These are phyloP conservation scores for Falco naumanni DNA, from an alignment of 2,797 vertebrate genomes.

Conservation along the genomic window DNA sequence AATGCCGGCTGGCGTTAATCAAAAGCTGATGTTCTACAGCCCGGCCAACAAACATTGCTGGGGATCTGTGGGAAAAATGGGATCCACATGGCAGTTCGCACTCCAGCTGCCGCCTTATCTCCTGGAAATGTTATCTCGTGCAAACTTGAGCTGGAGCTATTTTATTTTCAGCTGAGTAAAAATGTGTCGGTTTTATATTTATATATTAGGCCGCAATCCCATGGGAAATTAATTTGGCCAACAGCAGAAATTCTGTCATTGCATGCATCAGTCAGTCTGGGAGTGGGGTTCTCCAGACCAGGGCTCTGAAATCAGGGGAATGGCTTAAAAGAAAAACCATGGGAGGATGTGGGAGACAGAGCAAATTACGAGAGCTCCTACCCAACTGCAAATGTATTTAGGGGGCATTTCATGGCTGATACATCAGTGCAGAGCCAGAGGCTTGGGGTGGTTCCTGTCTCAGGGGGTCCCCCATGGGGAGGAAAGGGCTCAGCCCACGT, in stretches of 20 bases:
- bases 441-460: accelerated
- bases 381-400: background rate
- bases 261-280: slow-evolving; percentile 40
- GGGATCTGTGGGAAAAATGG: slow-evolving; percentile 50
- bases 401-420: background rate
- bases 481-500: background rate
- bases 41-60: background rate
- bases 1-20: background rate
- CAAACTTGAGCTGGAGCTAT: background rate
- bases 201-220: background rate
- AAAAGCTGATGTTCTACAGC: background rate
- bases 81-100: background rate
- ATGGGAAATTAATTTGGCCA: slow-evolving; percentile 52
- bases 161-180: slow-evolving; percentile 21
- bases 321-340: background rate
- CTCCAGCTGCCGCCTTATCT: slow-evolving; percentile 44
- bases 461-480: background rate
- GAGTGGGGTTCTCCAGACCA: slow-evolving; percentile 45
- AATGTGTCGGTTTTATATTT: slow-evolving; percentile 56
- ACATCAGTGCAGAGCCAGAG: background rate
- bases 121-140: slow-evolving; percentile 1
- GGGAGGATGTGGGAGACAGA: background rate
- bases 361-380: background rate
- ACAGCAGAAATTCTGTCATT: slow-evolving; percentile 62
- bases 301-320: background rate